Base-by-base conservation (phyloP, 2,797 vertebrate species). In the Pangasius macronema region DNA sequence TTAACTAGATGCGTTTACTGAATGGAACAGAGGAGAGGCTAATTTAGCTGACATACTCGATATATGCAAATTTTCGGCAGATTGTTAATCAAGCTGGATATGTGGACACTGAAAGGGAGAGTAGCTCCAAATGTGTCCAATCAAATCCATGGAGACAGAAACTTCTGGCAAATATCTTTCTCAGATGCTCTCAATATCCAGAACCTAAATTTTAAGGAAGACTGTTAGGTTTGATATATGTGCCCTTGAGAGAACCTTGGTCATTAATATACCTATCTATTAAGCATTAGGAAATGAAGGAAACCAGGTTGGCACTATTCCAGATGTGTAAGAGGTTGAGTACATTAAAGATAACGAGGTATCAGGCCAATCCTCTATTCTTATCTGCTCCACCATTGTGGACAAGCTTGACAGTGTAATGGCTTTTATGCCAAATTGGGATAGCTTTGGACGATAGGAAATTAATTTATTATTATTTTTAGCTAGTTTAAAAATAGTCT, bases 1-100 rank as follows among this genome's bases (percentile, higher is more conserved):
- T 92, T 93, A 94, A 94, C 91, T 59, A 93, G 90, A 92, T 84
- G 89, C 85, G 87, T 10, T 85, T 82, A 90, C 88, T 92, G 90
- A 91, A 93, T 86, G 92, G 93, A 90, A 92, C 92, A 93, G 85
- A 90, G 93, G 93, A 92, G 93, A 93, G 93, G 93, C 94, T 95
- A 94, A 95, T 94, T 94, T 83, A 93, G 91, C 92, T 95, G 94
- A 95, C 94, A 94, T 90, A 91, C 91, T 92, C 91, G 90, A 91
- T 94, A 90, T 90, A 85, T 86, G 91, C 88, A 94, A 93, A 93
- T 87, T 89, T 91, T 80, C 89, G 92, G 93, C 94, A 94, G 94
- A 92, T 91, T 93, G 94, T 94, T 95, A 95, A 95, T 94, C 93
- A 94, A 90, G 91, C 90, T 91, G 92, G 94, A 94, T 93, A 92